Evolutionary conservation across 2,797 vertebrate species (phyloP).

Genomic region (Melanotaenia pygmaea): DNA sequence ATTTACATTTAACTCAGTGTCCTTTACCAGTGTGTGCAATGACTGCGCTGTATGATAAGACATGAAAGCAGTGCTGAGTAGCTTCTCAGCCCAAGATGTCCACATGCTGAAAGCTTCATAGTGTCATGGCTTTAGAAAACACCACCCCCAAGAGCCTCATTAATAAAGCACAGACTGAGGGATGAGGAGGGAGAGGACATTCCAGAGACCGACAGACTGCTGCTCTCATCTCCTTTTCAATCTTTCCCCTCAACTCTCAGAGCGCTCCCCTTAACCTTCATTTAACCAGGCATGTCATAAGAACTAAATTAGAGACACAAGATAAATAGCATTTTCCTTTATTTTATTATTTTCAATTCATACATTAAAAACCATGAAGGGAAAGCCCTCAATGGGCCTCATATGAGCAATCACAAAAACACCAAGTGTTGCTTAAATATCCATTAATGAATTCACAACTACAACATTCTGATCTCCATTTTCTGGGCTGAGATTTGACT

Average conservation of each 20-base stretch:
- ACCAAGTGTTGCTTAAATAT: not conserved
- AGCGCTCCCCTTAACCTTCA: no score
- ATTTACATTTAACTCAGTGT: no score
- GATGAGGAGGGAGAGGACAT: slow-evolving; percentile 18
- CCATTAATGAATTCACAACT: not conserved
- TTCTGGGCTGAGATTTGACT: not conserved
- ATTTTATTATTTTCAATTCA: not conserved
- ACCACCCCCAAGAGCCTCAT: slow-evolving; percentile 43
- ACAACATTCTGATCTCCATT: not conserved
- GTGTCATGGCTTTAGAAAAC: slow-evolving; percentile 12
- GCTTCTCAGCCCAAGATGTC: slow-evolving; percentile 8
- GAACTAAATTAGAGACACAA: no score
- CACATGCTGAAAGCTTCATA: slow-evolving; percentile 2
- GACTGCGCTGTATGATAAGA: not conserved
- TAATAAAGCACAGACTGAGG: slow-evolving; percentile 62
- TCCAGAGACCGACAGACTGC: slow-evolving; percentile 17
- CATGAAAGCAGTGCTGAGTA: not conserved
- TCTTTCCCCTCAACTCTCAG: not conserved
- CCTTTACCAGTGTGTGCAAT: not conserved
- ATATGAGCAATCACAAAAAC: not conserved
- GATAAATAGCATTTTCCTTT: not conserved
- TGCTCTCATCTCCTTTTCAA: slow-evolving; percentile 26
- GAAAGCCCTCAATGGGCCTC: not conserved
- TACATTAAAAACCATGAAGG: not conserved
- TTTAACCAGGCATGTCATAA: no score